A percentile compares a stretch with the other conserved stretches of the same genome.
Conservation (phyloP, 2,797 vertebrate genomes). For the Masticophis lateralis region DNA sequence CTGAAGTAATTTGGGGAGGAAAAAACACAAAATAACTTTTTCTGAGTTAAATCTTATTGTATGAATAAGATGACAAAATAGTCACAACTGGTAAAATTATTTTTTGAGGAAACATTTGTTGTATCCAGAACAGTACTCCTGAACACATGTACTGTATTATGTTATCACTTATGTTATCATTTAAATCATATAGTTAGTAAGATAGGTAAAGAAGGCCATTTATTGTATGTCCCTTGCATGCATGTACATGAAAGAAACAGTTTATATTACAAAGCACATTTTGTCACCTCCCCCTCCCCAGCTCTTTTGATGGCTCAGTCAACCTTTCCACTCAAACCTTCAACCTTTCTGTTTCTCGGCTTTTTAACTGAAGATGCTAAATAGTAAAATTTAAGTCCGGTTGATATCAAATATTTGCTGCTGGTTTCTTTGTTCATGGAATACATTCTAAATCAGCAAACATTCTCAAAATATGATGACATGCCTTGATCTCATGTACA, state of each 20-base stretch:
- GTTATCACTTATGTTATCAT: background rate
- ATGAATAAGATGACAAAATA: background rate
- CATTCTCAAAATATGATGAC: background rate
- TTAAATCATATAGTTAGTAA: background rate
- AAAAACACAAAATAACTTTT: background rate
- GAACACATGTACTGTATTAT: background rate
- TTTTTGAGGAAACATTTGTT: background rate
- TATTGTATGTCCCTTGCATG: background rate
- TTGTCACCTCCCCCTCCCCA: background rate
- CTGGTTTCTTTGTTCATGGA: background rate
- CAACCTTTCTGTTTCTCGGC: background rate
- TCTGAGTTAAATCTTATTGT: background rate
- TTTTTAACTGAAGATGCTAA: background rate
- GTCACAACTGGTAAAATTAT: background rate
- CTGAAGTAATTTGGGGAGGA: background rate
- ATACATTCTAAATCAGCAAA: background rate
- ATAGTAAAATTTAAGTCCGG: too few species aligned
- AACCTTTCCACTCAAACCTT: background rate
- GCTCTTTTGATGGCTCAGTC: background rate
- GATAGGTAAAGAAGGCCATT: background rate
- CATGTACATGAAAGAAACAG: background rate
- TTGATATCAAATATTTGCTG: background rate
- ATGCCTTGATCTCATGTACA: conserved; percentile 24
- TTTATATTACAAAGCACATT: background rate
- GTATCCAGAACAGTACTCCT: background rate